Evolutionary conservation across 2,113 vertebrate species (phyloP).

Genomic region (Epinephelus moara): DNA sequence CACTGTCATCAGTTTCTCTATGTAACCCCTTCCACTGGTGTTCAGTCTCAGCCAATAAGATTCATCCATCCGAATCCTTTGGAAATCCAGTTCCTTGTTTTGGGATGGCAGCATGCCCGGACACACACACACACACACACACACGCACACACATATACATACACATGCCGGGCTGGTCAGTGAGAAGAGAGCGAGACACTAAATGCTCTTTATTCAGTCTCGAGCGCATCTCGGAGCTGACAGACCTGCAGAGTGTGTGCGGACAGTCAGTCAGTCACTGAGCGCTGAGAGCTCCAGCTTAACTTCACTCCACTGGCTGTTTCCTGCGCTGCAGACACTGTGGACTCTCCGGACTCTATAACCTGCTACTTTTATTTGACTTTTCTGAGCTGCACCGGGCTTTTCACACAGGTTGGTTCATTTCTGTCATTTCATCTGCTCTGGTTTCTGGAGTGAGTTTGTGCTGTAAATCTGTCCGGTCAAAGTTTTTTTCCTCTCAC

Average conservation of each 20-base stretch:
- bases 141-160: constrained; percentile 3
- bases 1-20: neutral
- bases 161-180: constrained; percentile 14
- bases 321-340: neutral
- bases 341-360: constrained; percentile 9
- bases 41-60: neutral
- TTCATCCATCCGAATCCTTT: constrained; percentile 34
- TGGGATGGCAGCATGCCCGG: neutral
- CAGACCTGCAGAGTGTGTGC: constrained; percentile 25
- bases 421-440: neutral
- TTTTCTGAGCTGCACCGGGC: neutral
- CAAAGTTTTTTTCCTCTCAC: neutral
- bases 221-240: constrained; percentile 49
- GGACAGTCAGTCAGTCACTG: neutral
- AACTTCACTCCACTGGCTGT: neutral
- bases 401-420: constrained; percentile 52
- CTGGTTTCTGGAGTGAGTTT: neutral
- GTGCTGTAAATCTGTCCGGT: neutral
- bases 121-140: constrained; percentile 18
- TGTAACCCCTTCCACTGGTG: neutral
- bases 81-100: constrained; percentile 55
- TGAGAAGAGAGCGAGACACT: constrained; percentile 44
- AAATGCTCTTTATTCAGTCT: constrained; percentile 45
- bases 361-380: neutral
- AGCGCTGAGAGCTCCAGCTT: neutral